Percentiles rank a stretch among this genome's conserved stretches.
These are phyloP conservation scores for Dermatemys mawii DNA, from an alignment of 2,113 vertebrate genomes.

Conservation along the genomic window DNA sequence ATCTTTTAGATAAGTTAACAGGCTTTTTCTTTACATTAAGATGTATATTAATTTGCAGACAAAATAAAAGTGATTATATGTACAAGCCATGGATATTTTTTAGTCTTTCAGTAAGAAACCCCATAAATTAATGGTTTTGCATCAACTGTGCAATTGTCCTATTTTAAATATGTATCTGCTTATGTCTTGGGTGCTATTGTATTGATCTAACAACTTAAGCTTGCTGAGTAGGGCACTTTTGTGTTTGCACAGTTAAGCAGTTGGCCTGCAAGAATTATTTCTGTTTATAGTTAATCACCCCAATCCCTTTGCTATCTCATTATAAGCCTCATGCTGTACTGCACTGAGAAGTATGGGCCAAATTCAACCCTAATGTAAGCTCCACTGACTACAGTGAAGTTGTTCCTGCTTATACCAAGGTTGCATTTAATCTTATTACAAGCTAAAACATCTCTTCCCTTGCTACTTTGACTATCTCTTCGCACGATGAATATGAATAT, in stretches of 20 bases:
- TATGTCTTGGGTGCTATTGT: neutral
- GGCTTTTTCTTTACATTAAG: neutral
- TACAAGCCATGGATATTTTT: neutral
- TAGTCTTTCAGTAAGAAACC: neutral
- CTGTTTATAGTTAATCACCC: slow-evolving; percentile 50
- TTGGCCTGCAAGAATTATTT: slow-evolving; percentile 41
- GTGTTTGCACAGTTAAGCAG: neutral
- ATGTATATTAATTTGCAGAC: neutral
- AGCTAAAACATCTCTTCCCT: neutral
- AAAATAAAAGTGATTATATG: neutral
- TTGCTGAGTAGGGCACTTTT: slow-evolving; percentile 15
- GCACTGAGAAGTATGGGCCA: neutral
- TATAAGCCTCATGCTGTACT: slow-evolving; percentile 3
- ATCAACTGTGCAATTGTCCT: neutral
- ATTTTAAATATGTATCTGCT: neutral
- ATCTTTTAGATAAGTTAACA: neutral
- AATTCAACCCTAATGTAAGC: slow-evolving; percentile 1
- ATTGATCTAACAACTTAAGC: neutral
- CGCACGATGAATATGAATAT: neutral
- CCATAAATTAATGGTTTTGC: neutral
- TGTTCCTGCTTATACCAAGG: neutral
- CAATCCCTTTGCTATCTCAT: slow-evolving; percentile 36
- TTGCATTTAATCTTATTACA: neutral
- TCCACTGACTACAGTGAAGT: neutral
- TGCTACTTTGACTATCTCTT: neutral